Evolutionary conservation across 92 coral and sea anemone genomes (phyloP), one percentile per base, ranked within the genome.

Genomic region (Actinostola sp.): DNA sequence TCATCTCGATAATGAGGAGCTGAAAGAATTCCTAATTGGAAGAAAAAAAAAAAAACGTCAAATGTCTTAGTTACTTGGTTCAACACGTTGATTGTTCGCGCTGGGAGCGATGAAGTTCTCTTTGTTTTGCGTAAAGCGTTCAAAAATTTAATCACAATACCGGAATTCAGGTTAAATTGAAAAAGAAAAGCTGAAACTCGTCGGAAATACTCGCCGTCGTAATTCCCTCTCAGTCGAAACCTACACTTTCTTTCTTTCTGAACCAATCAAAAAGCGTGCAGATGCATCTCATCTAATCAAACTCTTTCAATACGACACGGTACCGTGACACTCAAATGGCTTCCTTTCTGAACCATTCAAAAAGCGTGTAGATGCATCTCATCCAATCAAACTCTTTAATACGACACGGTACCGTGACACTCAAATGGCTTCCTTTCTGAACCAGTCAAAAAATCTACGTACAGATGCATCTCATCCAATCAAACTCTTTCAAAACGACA

Each of bases 91-190:
- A 19, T 46, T 7, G 3, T 19, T 46, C 53, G 2, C 5, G 3
- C 15, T 46, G 53, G 3, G 15, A 46, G 15, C 23, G 19, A 4
- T 46, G 53, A 19, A 46, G 17, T 13, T 46, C 15, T 6, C 19
- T 46, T 46, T 46, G 8, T 46, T 46, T 46, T 46, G 53, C 3
- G 15, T 3, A 19, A 46, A 46, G 19, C 23, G 53, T 46, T 13
- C 23, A n/a, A 46, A n/a, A 46, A 46, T 17, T 46, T 3, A 46
- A 46, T 46, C 53, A 46, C 15, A 19, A 19, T 3, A 19, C 53
- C 53, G 53, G 53, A 46, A 2, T 46, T 46, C 23, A 19, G 53
- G 17, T 46, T 46, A 46, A 46, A 46, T 46, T 46, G 53, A 46
- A 13, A 7, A 7, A 39, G 14, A 46, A 46, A 17, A 46, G 53